phyloP scores from a whole-genome alignment of 2,113 vertebrate species.

The human region GRCh38 chr17:54781501-54782000 shows the following conservation, averaged over 20 bases:
- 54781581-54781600: neutral
- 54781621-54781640: neutral
- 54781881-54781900: neutral
- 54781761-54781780: neutral
- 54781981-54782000: neutral
- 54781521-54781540: neutral
- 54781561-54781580: neutral
- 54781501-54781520: neutral
- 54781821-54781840: constrained; percentile 7
- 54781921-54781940: neutral
- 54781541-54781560: neutral
- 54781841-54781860: neutral
- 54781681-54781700: neutral
- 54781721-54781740: neutral
- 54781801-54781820: neutral
- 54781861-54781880: neutral
- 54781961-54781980: neutral
- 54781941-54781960: neutral
- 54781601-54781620: neutral
- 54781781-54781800: neutral
- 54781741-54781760: neutral
- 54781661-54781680: neutral
- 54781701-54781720: neutral
- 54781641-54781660: neutral
- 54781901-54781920: neutral